phyloP scores from a whole-genome alignment of 2,797 vertebrate species.

The Triplophysa bombifrons region DNA sequence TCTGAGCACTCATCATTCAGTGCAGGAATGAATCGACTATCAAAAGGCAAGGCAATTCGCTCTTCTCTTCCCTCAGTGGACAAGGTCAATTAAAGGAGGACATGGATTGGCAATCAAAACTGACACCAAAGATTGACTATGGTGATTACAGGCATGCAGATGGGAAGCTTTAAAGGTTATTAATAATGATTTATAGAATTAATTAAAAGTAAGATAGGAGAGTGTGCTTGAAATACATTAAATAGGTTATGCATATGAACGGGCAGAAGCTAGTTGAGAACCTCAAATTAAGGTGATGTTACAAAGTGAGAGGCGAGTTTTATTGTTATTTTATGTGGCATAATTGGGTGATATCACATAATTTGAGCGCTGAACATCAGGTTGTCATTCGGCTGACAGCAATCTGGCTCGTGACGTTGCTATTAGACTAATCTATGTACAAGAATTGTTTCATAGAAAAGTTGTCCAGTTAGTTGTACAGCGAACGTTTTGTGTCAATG shows the following conservation, averaged over 20 bases:
- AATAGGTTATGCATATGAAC: conserved; percentile 72
- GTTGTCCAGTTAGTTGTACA: neutral
- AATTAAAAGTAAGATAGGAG: conserved; percentile 79
- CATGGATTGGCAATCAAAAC: conserved; percentile 83
- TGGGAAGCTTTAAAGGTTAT: conserved; percentile 82
- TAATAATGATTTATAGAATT: conserved; percentile 86
- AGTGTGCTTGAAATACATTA: conserved; percentile 74
- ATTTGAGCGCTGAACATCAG: neutral
- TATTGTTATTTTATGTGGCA: conserved; percentile 15
- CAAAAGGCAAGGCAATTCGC: conserved; percentile 74
- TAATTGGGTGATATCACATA: neutral
- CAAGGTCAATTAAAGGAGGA: conserved; percentile 83
- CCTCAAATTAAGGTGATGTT: conserved; percentile 51
- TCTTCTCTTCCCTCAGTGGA: conserved; percentile 74
- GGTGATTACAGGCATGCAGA: conserved; percentile 81
- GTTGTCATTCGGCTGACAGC: neutral
- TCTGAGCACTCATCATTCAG: conserved; percentile 72
- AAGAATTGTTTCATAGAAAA: neutral
- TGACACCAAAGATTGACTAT: conserved; percentile 82
- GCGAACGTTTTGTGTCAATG: neutral
- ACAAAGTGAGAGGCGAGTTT: neutral
- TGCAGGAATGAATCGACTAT: conserved; percentile 70
- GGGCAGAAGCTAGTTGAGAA: conserved; percentile 63
- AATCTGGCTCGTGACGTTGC: neutral
- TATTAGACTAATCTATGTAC: neutral